Base-by-base conservation (phyloP, 2,797 vertebrate genomes). In the Chaetophractus vellerosus region DNA sequence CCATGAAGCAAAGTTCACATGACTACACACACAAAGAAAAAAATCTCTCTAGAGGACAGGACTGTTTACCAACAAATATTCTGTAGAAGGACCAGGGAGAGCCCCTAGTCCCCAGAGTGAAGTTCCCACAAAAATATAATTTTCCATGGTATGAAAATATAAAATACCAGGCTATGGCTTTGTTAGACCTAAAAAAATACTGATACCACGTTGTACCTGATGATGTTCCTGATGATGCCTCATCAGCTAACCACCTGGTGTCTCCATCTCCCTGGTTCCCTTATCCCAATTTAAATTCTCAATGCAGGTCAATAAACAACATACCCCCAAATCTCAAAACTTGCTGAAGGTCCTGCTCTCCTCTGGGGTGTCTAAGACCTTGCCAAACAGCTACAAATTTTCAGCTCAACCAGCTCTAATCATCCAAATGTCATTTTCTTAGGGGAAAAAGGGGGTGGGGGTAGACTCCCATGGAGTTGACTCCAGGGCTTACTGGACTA, bases 241-340 rank as follows among this genome's bases (percentile, higher is more conserved):
- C 45, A 57, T 72, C 26, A 81, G 50, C 61, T 45, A n/a, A 63
- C 24, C 10, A 26, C 57, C 23, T 57, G 36, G 3, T n/a, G 59
- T 15, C 31, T 28, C 8, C 6, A 14, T 33, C 24, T 85, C 5
- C 36, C 50, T 78, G 23, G 31, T 52, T 84, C 14, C 36, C 38
- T 66, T 89, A 23, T 78, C 57, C 66, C 55, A 18, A 10, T 88
- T 80, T 28, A 88, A 24, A 48, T 64, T 88, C 72, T 92, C 33
- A 57, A 26, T 38, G 59, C 15, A 38, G 23, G 31, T 26, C 76
- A 94, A 11, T n/a, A 84, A 61, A 11, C 38, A 84, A 61, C 76
- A 45, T 89, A 55, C 19, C 6, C 24, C 3, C 19, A 63, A 59
- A 15, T 84, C n/a, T 45, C 28, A 33, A n/a, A 14, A 23, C 4